Evolutionary conservation across 2,113 vertebrate genomes (phyloP), one percentile per base, ranked within the genome.

Genomic region (Setophaga kirtlandii): DNA sequence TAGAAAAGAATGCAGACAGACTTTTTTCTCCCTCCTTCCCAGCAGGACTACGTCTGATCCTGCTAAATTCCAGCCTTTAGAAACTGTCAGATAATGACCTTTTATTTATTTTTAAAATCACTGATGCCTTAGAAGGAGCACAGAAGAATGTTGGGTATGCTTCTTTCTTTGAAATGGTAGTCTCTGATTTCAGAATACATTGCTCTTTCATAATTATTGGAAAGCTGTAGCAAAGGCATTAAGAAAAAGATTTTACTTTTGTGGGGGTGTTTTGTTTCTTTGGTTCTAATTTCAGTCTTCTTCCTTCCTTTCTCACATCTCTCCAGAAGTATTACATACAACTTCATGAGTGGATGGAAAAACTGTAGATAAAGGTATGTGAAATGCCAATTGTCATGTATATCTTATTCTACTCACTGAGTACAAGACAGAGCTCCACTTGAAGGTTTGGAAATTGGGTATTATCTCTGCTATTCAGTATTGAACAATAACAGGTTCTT

Each of bases 401-500:
- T 37, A 59, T 49, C n/a, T 64, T 87, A 79, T 89, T 96, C 73
- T 86, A 35, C 90, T 93, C 28, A 70, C 23, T 81, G 53, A 33
- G 19, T 53, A 82, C 56, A 94, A 93, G 84, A 96, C 33, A 96
- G 96, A 85, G 15, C 49, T 90, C 30, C 47, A 86, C 69, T 33
- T 90, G 35, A 87, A 97, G 80, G 50, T 94, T 92, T 93, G 58
- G 77, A 96, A 94, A 90, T 79, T 68, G 27, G 9, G 20, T 89
- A 87, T 93, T 93, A 92, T 91, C 75, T 94, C 42, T 64, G 21
- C 52, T 93, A 60, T 82, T 90, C 69, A 94, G 59, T 86, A 63
- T 31, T 90, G 31, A 97, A 94, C 23, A 93, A 94, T 87, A 95
- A 56, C 56, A 87, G 53, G 52, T 67, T 96, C 97, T 96, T 97